phyloP scores from a whole-genome alignment of 2,113 vertebrate genomes.

The Brachyistius frenatus region DNA sequence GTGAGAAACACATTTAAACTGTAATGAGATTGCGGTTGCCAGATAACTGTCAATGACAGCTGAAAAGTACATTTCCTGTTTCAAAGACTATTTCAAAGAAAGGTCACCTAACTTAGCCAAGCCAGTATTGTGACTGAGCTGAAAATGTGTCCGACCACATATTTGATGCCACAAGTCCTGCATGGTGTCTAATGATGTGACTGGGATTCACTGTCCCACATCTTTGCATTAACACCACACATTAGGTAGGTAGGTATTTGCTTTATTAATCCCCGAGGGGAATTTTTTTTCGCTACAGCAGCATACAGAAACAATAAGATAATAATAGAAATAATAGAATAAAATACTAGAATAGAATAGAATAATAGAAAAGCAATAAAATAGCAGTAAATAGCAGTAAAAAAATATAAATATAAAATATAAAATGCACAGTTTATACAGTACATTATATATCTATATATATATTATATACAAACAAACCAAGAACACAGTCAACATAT shows the following conservation, averaged over 20 bases:
- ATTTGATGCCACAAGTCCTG: slow-evolving; percentile 28
- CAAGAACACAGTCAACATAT: too few relatives aligned
- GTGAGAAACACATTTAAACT: slow-evolving; percentile 17
- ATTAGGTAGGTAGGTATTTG: too few relatives aligned
- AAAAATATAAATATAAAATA: too few relatives aligned
- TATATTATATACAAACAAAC: too few relatives aligned
- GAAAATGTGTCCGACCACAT: slow-evolving; percentile 53
- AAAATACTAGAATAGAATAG: too few relatives aligned
- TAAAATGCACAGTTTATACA: too few relatives aligned
- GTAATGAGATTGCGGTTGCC: slow-evolving; percentile 25
- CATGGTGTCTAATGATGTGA: slow-evolving; percentile 34
- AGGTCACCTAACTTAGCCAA: slow-evolving; percentile 29
- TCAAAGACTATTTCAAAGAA: slow-evolving; percentile 50
- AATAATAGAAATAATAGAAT: too few relatives aligned
- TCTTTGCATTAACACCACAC: not conserved
- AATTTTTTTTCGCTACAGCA: too few relatives aligned
- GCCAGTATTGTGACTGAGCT: slow-evolving; percentile 28
- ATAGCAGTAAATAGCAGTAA: not conserved
- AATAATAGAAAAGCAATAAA: too few relatives aligned
- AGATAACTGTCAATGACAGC: slow-evolving; percentile 29
- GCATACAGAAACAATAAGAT: too few relatives aligned
- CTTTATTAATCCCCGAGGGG: too few relatives aligned
- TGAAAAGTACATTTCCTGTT: slow-evolving; percentile 40
- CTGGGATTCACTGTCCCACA: slow-evolving; percentile 37
- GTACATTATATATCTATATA: too few relatives aligned